Evolutionary conservation across 2,113 vertebrate species (phyloP).

Genomic region (Poeciliopsis turrubarensis): DNA sequence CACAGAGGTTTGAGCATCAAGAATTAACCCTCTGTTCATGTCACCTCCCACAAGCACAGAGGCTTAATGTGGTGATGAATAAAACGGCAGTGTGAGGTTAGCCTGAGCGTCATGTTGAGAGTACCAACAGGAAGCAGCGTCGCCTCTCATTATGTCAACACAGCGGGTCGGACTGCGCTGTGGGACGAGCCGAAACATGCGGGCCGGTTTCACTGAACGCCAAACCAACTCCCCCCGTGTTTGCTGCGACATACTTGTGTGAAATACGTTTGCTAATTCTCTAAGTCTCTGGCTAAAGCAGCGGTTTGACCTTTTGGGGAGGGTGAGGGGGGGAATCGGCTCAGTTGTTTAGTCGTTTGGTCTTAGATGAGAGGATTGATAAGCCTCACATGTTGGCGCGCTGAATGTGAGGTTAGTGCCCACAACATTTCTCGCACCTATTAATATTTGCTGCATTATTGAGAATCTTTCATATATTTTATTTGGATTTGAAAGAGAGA

Average conservation of each 20-base stretch:
- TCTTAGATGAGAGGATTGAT: neutral
- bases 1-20: neutral
- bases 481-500: too few relatives aligned
- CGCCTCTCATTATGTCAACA: conserved; percentile 43
- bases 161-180: conserved; percentile 27
- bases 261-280: neutral
- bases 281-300: neutral
- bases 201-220: neutral
- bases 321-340: neutral
- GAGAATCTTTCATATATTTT: too few relatives aligned
- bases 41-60: conserved; percentile 2
- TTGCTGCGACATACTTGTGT: neutral
- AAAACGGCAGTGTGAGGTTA: conserved; percentile 17
- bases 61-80: conserved; percentile 50
- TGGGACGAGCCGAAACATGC: conserved; percentile 12
- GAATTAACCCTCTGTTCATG: neutral
- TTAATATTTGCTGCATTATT: too few relatives aligned
- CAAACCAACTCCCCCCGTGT: neutral
- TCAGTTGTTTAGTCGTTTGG: neutral
- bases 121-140: conserved; percentile 39
- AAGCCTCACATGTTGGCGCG: neutral
- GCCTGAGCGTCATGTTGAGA: conserved; percentile 30
- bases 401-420: neutral
- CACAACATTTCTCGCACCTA: too few relatives aligned
- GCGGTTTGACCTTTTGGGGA: neutral